phyloP scores from a whole-genome alignment of 2,113 vertebrate genomes.

The Leiothrix lutea region DNA sequence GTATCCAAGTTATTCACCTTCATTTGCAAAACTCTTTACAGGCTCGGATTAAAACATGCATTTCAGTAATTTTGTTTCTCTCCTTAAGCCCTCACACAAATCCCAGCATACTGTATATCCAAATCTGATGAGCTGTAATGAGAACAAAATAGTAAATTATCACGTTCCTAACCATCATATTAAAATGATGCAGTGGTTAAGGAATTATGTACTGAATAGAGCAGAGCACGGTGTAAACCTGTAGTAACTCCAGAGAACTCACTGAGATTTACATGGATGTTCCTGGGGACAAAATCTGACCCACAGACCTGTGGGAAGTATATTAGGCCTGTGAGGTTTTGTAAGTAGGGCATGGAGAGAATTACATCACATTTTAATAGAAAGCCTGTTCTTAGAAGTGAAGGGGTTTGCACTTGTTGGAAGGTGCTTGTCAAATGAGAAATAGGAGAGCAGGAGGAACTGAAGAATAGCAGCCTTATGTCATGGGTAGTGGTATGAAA shows the following conservation, averaged over 20 bases:
- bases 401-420: slow-evolving; percentile 36
- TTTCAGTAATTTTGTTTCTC: neutral
- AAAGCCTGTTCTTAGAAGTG: slow-evolving; percentile 15
- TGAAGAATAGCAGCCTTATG: slow-evolving; percentile 53
- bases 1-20: neutral
- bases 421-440: slow-evolving; percentile 48
- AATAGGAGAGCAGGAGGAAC: slow-evolving; percentile 29
- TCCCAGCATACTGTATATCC: neutral
- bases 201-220: neutral
- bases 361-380: slow-evolving; percentile 32
- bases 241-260: neutral
- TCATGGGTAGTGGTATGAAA: slow-evolving; percentile 32
- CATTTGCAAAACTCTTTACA: neutral
- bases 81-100: neutral
- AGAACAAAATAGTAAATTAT: neutral
- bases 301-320: neutral
- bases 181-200: neutral
- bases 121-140: neutral
- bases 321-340: neutral
- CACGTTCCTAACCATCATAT: neutral
- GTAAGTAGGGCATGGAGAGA: neutral
- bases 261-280: neutral
- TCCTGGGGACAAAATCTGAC: neutral
- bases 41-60: neutral
- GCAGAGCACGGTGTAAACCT: neutral